Evolutionary conservation across 2,797 vertebrate genomes (phyloP).

Genomic region (Pangasius djambal): DNA sequence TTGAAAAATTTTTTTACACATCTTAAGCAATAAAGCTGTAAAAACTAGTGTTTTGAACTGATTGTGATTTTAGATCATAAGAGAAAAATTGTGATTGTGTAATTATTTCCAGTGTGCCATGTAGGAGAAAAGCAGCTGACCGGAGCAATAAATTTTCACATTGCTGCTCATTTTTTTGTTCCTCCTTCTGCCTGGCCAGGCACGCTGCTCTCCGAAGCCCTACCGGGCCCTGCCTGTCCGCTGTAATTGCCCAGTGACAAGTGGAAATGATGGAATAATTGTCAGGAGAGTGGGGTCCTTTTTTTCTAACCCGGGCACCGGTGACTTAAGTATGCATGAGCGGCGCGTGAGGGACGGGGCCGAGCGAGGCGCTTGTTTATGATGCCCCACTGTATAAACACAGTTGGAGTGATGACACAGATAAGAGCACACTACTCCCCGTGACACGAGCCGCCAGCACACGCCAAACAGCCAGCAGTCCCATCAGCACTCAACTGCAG

Average conservation of each 20-base stretch:
- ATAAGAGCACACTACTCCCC: constrained; percentile 88
- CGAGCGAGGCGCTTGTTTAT: constrained; percentile 94
- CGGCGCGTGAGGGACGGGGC: constrained; percentile 67
- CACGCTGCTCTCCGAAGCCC: constrained; percentile 43
- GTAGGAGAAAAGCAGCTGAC: constrained; percentile 81
- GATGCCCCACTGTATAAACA: constrained; percentile 99
- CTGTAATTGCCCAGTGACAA: constrained; percentile 97
- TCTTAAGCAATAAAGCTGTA: constrained; percentile 64
- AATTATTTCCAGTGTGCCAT: constrained; percentile 82
- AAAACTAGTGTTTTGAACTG: background rate
- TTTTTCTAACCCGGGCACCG: constrained; percentile 88
- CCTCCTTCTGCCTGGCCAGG: constrained; percentile 30
- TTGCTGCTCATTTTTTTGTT: constrained; percentile 81
- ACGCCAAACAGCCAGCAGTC: constrained; percentile 55
- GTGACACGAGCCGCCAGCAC: constrained; percentile 78
- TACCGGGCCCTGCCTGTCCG: constrained; percentile 72
- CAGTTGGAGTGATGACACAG: constrained; percentile 94
- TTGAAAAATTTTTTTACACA: constrained; percentile 58
- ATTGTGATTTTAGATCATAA: background rate
- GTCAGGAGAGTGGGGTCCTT: constrained; percentile 87
- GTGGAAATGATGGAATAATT: constrained; percentile 99
- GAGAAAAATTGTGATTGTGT: constrained; percentile 49
- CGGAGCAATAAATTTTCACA: constrained; percentile 80
- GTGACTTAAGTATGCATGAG: constrained; percentile 99
- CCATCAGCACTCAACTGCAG: constrained; percentile 84